These are phyloP conservation scores for Dicycla oo DNA, from an alignment of 2,888 invertebrate genomes.

Conservation along the genomic window DNA sequence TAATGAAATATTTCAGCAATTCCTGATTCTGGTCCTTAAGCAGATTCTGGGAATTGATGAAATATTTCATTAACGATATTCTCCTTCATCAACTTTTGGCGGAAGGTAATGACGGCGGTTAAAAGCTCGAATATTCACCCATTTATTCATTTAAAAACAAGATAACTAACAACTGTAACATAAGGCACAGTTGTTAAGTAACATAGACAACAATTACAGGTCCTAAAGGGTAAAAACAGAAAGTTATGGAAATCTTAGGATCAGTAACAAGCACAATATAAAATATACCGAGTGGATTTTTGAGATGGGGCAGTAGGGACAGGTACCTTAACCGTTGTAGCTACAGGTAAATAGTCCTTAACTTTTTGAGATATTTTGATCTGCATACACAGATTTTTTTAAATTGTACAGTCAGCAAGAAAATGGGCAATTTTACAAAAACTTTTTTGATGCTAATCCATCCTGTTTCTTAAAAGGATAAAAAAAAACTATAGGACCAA, in stretches of 20 bases:
- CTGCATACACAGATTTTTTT: neutral
- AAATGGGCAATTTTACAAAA: neutral
- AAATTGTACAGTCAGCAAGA: neutral
- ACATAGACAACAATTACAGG: neutral
- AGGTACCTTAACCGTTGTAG: neutral
- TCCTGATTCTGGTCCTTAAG: too few relatives aligned
- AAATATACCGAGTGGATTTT: neutral
- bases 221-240: neutral
- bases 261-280: neutral
- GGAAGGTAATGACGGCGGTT: too few relatives aligned
- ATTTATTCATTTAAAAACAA: too few relatives aligned
- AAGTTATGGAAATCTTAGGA: neutral
- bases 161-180: too few relatives aligned
- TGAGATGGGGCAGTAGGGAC: neutral
- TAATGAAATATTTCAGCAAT: too few relatives aligned
- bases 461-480: neutral
- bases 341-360: neutral
- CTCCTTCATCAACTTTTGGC: too few relatives aligned
- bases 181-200: neutral
- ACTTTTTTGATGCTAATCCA: neutral
- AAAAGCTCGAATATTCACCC: too few relatives aligned
- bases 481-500: neutral
- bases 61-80: too few relatives aligned
- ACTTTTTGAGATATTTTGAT: neutral
- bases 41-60: too few relatives aligned